phyloP scores from a whole-genome alignment of 2,888 invertebrate genomes.

The Thera britannica region DNA sequence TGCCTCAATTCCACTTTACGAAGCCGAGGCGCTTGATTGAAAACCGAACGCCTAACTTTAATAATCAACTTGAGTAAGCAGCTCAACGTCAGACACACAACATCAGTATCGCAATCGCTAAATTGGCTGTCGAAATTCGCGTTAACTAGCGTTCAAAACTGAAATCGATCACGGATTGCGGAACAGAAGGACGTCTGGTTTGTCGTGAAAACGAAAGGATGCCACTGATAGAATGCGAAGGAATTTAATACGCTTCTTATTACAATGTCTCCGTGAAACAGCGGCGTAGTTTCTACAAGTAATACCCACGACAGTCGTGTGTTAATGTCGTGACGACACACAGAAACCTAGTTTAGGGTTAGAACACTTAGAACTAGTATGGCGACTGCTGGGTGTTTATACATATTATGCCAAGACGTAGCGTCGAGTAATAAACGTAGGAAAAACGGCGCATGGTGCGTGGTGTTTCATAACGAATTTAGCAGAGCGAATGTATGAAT shows the following conservation, averaged over 20 bases:
- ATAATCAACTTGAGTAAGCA: slow-evolving; percentile 41
- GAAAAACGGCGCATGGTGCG: slow-evolving; percentile 14
- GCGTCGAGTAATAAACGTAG: slow-evolving; percentile 9
- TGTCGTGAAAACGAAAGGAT: slow-evolving; percentile 30
- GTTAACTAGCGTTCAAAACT: slow-evolving; percentile 38
- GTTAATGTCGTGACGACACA: neutral
- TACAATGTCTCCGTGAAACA: neutral
- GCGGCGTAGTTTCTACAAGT: too few species aligned
- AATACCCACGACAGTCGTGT: too few species aligned
- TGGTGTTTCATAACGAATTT: slow-evolving; percentile 17
- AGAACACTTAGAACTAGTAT: neutral
- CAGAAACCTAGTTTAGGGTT: neutral
- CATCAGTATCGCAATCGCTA: slow-evolving; percentile 40
- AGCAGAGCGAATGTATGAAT: slow-evolving; percentile 28
- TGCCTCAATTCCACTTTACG: slow-evolving; percentile 39
- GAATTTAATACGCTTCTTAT: slow-evolving; percentile 26
- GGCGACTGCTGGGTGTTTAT: neutral
- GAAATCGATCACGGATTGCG: slow-evolving; percentile 35
- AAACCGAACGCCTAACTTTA: slow-evolving; percentile 50
- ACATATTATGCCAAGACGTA: neutral
- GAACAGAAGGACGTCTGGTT: slow-evolving; percentile 23
- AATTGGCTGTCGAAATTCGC: slow-evolving; percentile 41
- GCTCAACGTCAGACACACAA: slow-evolving; percentile 38
- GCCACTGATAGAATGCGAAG: slow-evolving; percentile 18
- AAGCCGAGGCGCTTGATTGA: slow-evolving; percentile 59